These are phyloP conservation scores for Sapajus apella DNA, from an alignment of 2,113 vertebrate genomes.

Conservation along the genomic window DNA sequence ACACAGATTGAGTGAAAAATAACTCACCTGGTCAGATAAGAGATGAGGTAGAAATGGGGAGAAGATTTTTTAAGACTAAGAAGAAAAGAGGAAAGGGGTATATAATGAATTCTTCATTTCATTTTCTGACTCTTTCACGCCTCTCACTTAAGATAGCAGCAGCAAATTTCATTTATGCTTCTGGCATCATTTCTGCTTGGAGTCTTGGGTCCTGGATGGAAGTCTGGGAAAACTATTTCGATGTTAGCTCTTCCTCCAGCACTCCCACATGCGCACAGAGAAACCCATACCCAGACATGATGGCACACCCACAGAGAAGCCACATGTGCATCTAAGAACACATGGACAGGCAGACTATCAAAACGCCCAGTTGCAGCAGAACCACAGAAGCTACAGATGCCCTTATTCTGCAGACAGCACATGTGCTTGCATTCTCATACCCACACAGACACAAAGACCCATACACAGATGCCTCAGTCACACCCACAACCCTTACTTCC, in stretches of 20 bases:
- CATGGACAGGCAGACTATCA: constrained; percentile 35
- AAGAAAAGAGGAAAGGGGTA: neutral
- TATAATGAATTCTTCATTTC: neutral
- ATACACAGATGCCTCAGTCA: constrained; percentile 28
- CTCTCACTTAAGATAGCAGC: neutral
- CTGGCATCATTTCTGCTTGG: constrained; percentile 34
- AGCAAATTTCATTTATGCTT: neutral
- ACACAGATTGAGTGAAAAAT: neutral
- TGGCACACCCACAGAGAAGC: constrained; percentile 64
- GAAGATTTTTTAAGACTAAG: neutral
- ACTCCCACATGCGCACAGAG: neutral
- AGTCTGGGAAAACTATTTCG: constrained; percentile 50
- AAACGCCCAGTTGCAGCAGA: neutral
- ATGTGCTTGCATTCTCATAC: constrained; percentile 18
- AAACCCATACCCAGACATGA: neutral
- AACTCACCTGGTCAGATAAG: neutral
- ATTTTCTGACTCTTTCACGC: neutral
- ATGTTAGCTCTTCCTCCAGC: constrained; percentile 30
- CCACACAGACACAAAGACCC: constrained; percentile 47
- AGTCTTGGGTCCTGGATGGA: neutral
- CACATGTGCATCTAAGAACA: constrained; percentile 64
- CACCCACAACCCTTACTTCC: neutral
- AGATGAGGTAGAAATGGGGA: neutral
- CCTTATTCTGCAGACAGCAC: constrained; percentile 16
- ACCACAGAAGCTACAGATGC: neutral